These are phyloP conservation scores for Saturnia pavonia DNA, from an alignment of 2,888 invertebrate genomes.

Conservation along the genomic window DNA sequence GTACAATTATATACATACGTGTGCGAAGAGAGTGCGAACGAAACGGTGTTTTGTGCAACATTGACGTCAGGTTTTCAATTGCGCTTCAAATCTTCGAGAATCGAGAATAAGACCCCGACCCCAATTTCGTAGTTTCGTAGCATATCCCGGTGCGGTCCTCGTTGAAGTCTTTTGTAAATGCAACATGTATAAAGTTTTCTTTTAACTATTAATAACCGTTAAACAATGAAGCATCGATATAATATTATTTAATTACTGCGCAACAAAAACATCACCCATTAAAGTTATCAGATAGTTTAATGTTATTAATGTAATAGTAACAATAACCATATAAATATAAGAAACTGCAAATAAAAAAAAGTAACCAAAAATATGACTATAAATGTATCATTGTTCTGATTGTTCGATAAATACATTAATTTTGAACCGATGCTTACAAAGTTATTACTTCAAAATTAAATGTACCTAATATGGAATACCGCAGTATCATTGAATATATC, in stretches of 20 bases:
- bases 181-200: constrained; percentile 12
- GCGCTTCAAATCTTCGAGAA: constrained; percentile 31
- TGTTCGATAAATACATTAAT: not conserved
- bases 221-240: not conserved
- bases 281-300: not conserved
- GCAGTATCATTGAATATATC: not conserved
- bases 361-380: not conserved
- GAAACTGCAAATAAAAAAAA: not conserved
- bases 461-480: not conserved
- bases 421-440: not conserved
- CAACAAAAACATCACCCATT: not conserved
- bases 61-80: constrained; percentile 31
- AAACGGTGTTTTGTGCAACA: constrained; percentile 11
- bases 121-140: constrained; percentile 39
- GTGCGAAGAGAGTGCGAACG: constrained; percentile 2
- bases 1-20: not conserved
- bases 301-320: not conserved
- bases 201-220: not conserved
- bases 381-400: not conserved
- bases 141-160: constrained; percentile 36
- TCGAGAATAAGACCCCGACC: constrained; percentile 22
- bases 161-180: constrained; percentile 50
- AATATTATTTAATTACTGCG: not conserved
- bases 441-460: not conserved
- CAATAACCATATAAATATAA: not conserved